Percentiles rank a stretch among this genome's conserved stretches.
phyloP scores from a whole-genome alignment of 2,797 vertebrate species.

The Otolemur crassicaudatus region DNA sequence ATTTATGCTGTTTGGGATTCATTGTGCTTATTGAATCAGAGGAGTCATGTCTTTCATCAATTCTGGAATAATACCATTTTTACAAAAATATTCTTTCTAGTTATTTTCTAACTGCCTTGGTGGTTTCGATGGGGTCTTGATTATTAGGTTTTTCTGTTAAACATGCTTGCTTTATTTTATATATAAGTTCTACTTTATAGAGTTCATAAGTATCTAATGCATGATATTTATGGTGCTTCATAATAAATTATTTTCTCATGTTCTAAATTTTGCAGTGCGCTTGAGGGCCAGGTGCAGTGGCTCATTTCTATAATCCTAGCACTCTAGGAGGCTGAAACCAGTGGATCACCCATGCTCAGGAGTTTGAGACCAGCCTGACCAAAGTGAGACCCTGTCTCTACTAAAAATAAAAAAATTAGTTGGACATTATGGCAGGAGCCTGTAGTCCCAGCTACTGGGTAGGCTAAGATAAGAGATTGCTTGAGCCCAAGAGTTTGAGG shows the following conservation, averaged over 20 bases:
- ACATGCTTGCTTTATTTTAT: neutral
- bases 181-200: neutral
- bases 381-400: too few relatives aligned
- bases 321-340: too few relatives aligned
- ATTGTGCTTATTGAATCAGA: neutral
- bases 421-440: too few relatives aligned
- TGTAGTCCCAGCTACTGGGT: too few relatives aligned
- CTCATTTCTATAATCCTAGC: too few relatives aligned
- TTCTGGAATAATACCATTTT: neutral
- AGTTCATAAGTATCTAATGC: neutral
- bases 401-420: too few relatives aligned
- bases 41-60: neutral
- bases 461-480: too few relatives aligned
- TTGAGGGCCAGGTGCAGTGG: too few relatives aligned
- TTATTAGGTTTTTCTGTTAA: slow-evolving; percentile 6
- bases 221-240: neutral
- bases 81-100: neutral
- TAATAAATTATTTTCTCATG: neutral
- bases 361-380: too few relatives aligned
- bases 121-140: neutral
- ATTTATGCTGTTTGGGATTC: neutral
- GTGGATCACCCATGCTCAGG: too few relatives aligned
- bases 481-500: too few relatives aligned
- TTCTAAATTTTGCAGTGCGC: slow-evolving; percentile 2
- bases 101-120: neutral